Conservation (phyloP, 2,113 vertebrate species). For the Periophthalmus modestus region DNA sequence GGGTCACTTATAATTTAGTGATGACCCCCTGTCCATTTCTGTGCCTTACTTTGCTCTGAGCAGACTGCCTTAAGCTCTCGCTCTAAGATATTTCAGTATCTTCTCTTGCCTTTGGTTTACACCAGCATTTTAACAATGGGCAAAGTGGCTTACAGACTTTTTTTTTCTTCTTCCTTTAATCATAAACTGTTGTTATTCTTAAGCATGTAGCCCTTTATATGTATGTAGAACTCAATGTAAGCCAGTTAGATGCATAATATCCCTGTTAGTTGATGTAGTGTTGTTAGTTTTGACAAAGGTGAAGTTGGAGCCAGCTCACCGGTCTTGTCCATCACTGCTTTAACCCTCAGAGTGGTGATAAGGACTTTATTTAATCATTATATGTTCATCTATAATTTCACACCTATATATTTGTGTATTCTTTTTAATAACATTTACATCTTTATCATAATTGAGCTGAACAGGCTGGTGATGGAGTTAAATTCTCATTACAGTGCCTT, state of each 20-base stretch:
- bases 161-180: conserved; percentile 16
- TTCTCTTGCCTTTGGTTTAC: conserved; percentile 33
- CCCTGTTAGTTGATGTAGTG: conserved; percentile 59
- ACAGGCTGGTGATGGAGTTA: conserved; percentile 57
- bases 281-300: conserved; percentile 51
- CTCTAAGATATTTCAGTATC: conserved; percentile 15
- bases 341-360: conserved; percentile 18
- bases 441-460: conserved; percentile 57
- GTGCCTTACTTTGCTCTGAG: conserved; percentile 68
- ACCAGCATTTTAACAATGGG: conserved; percentile 46
- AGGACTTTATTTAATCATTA: conserved; percentile 60
- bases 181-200: conserved; percentile 45
- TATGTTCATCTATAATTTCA: conserved; percentile 61
- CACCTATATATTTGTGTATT: conserved; percentile 61
- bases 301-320: conserved; percentile 48
- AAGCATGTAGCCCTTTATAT: conserved; percentile 55
- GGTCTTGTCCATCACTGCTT: conserved; percentile 33
- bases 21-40: conserved; percentile 21
- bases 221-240: conserved; percentile 68
- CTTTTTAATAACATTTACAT: conserved; percentile 60
- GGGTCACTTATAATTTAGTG: conserved; percentile 33
- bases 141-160: conserved; percentile 41
- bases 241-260: conserved; percentile 61
- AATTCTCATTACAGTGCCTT: conserved; percentile 68
- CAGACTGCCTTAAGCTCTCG: conserved; percentile 37